phyloP scores from a whole-genome alignment of 1,140 invertebrate species.

The Lerema accius region DNA sequence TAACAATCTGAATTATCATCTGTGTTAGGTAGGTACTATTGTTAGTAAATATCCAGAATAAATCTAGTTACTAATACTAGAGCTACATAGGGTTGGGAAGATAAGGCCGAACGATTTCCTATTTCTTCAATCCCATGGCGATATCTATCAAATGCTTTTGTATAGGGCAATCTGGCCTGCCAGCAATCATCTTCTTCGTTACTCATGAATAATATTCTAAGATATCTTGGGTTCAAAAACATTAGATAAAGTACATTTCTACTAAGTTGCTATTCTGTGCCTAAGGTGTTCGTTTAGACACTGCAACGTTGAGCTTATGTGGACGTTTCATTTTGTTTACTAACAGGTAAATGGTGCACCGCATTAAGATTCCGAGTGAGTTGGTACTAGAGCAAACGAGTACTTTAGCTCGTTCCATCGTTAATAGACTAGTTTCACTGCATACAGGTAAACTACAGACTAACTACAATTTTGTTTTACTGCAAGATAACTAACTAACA shows the following conservation, averaged over 20 bases:
- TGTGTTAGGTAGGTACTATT: too few relatives aligned
- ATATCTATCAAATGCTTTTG: too few relatives aligned
- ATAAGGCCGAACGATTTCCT: too few relatives aligned
- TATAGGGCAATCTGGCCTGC: too few relatives aligned
- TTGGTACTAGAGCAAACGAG: slow-evolving; percentile 24
- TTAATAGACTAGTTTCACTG: background rate
- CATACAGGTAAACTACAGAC: background rate
- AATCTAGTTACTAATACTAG: too few relatives aligned
- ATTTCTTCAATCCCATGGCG: too few relatives aligned
- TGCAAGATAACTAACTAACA: too few relatives aligned
- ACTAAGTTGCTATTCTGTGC: background rate
- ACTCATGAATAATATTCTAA: slow-evolving; percentile 3
- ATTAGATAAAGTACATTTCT: too few relatives aligned
- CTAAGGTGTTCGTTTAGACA: slow-evolving; percentile 9
- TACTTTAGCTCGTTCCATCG: slow-evolving; percentile 1
- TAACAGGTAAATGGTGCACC: slow-evolving; percentile 17
- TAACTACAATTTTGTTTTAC: background rate
- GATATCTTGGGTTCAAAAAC: background rate
- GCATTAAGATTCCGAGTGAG: slow-evolving; percentile 26
- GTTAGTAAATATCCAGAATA: too few relatives aligned
- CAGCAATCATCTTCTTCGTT: too few relatives aligned
- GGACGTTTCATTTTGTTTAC: slow-evolving; percentile 14
- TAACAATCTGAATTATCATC: too few relatives aligned
- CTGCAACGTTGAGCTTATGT: slow-evolving; percentile 8
- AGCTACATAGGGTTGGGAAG: too few relatives aligned